These are phyloP conservation scores for Phycodurus eques DNA, from an alignment of 2,113 vertebrate genomes.

Conservation along the genomic window DNA sequence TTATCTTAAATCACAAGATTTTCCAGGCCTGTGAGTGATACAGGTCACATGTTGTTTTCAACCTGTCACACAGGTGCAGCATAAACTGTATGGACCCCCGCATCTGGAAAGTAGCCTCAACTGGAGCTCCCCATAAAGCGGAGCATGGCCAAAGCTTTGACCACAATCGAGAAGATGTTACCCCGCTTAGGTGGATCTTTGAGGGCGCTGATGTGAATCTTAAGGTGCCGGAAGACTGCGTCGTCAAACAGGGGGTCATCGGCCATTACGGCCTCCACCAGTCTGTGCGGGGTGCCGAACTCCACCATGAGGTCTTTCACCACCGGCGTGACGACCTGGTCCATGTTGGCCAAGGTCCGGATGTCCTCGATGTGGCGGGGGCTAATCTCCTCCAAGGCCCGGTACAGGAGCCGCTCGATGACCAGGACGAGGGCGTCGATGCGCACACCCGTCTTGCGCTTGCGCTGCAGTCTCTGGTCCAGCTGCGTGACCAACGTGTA, in stretches of 20 bases:
- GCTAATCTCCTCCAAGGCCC: slow-evolving; percentile 2
- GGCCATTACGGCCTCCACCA: neutral
- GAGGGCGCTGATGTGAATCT: neutral
- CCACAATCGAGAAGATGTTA: neutral
- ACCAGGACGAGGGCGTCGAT: slow-evolving; percentile 3
- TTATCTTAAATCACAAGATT: neutral
- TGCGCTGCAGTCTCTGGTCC: slow-evolving; percentile 2
- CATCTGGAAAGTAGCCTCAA: neutral
- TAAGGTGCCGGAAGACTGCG: slow-evolving; percentile 2
- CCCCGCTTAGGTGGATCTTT: slow-evolving; percentile 1
- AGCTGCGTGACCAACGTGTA: neutral
- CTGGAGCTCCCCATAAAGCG: neutral
- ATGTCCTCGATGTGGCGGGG: slow-evolving; percentile 2
- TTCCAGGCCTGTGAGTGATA: neutral
- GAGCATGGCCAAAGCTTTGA: neutral
- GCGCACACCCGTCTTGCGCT: neutral
- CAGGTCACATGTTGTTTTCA: neutral
- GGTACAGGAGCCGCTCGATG: slow-evolving; percentile 3
- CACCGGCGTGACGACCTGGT: slow-evolving; percentile 6
- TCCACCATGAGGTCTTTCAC: slow-evolving; percentile 7
- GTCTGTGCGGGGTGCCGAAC: slow-evolving; percentile 1
- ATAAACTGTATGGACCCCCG: neutral
- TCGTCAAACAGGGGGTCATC: neutral
- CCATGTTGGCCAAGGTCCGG: slow-evolving; percentile 7
- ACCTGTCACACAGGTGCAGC: neutral